Conservation (phyloP, 2,888 invertebrate species). For the Caenorhabditis wallacei region DNA sequence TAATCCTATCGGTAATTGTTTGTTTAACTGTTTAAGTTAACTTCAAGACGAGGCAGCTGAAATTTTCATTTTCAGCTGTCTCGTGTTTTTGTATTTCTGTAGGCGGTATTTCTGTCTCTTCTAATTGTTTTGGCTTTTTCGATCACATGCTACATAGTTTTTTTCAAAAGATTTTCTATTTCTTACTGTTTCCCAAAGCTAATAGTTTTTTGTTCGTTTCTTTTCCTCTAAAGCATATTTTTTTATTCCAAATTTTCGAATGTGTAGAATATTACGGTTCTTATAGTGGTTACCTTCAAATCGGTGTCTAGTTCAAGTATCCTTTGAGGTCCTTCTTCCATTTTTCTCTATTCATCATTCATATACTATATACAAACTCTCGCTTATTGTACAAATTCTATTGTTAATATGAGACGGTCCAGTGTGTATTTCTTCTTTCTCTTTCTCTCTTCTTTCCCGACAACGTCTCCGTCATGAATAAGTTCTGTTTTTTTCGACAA, state of each 20-base stretch:
- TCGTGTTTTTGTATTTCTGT: background rate
- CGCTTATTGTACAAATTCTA: constrained; percentile 41
- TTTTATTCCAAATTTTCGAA: too few species aligned
- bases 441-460: background rate
- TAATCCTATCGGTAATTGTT: constrained; percentile 16
- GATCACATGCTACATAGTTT: background rate
- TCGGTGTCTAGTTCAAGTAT: constrained; percentile 52
- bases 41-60: background rate
- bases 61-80: background rate
- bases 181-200: background rate
- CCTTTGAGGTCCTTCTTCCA: constrained; percentile 2
- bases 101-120: background rate
- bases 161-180: background rate
- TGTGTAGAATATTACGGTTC: background rate
- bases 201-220: constrained; percentile 4
- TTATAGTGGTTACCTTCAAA: background rate
- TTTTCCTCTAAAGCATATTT: too few species aligned
- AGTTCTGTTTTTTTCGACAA: constrained; percentile 33
- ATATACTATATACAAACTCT: constrained; percentile 30
- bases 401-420: constrained; percentile 53
- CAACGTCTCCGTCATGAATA: constrained; percentile 20
- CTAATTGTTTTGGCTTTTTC: background rate
- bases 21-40: background rate
- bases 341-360: constrained; percentile 24
- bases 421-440: constrained; percentile 20